Percentiles rank a stretch among this genome's conserved stretches.
Conservation (phyloP, 2,888 invertebrate species). For the Drosophila eohydei region DNA sequence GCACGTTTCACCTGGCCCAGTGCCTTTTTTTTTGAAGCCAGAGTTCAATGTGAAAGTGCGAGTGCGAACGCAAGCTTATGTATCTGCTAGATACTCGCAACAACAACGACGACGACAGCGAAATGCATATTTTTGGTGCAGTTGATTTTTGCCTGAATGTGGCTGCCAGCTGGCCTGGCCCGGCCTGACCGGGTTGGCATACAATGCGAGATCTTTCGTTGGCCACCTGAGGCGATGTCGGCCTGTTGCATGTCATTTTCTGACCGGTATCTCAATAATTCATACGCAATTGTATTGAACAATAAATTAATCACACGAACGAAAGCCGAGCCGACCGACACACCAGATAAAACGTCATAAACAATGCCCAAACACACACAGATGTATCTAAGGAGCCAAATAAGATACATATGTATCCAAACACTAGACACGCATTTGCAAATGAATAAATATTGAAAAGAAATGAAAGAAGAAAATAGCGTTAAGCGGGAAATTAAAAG, state of each 20-base stretch:
- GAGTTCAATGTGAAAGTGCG: conserved; percentile 66
- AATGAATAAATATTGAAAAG: conserved; percentile 68
- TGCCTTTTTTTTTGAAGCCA: conserved; percentile 42
- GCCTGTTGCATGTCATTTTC: conserved; percentile 75
- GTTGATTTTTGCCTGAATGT: not conserved
- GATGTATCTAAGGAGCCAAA: conserved; percentile 6
- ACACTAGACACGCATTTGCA: conserved; percentile 57
- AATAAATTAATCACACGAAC: conserved; percentile 78
- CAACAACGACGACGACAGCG: conserved; percentile 12
- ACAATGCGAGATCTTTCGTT: conserved; percentile 52
- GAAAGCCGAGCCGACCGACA: conserved; percentile 51
- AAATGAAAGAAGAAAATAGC: conserved; percentile 33
- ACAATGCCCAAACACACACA: conserved; percentile 45
- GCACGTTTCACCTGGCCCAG: conserved; percentile 61
- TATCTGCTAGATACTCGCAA: conserved; percentile 18
- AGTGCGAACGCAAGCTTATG: conserved; percentile 14
- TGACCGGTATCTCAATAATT: conserved; percentile 76
- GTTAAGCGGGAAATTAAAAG: conserved; percentile 68
- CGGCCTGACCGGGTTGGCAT: conserved; percentile 2
- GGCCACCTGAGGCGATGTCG: conserved; percentile 64
- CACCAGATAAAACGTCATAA: conserved; percentile 39
- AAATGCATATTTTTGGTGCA: conserved; percentile 34
- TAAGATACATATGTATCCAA: conserved; percentile 10
- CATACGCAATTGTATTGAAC: conserved; percentile 79
- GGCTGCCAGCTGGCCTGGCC: conserved; percentile 4